Percentiles rank a stretch among this genome's conserved stretches.
Evolutionary conservation across 2,888 invertebrate genomes (phyloP).

Genomic region (Metacarcinus magister): DNA sequence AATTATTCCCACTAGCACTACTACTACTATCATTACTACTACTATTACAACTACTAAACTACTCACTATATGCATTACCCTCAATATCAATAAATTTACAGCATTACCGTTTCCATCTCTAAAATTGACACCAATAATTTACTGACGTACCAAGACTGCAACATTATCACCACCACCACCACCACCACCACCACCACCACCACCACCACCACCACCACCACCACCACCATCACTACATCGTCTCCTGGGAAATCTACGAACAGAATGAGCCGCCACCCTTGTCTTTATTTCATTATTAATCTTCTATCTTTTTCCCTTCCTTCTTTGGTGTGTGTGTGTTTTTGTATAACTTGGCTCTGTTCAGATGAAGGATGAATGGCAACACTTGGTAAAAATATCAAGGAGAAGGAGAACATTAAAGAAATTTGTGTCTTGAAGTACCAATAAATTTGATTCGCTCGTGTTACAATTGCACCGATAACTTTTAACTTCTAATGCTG

Average conservation of each 20-base stretch:
- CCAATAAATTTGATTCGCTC: background rate
- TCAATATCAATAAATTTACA: no score
- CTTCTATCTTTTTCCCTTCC: background rate
- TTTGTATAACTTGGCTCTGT: background rate
- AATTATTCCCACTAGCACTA: background rate
- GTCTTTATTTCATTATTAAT: slow-evolving; percentile 13
- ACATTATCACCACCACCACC: background rate
- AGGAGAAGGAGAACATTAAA: no score
- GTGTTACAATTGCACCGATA: background rate
- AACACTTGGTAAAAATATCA: background rate
- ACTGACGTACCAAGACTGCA: no score
- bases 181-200: background rate
- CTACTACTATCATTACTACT: background rate
- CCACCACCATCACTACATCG: background rate
- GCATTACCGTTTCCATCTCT: no score
- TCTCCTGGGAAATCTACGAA: background rate
- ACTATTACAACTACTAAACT: background rate
- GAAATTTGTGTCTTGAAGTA: background rate
- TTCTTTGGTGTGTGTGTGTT: background rate
- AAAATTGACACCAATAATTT: no score
- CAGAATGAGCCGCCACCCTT: background rate
- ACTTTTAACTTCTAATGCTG: background rate
- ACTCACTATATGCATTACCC: no score
- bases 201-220: background rate
- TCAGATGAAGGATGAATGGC: background rate